phyloP scores from a whole-genome alignment of 2,113 vertebrate genomes.

The Mobula hypostoma region DNA sequence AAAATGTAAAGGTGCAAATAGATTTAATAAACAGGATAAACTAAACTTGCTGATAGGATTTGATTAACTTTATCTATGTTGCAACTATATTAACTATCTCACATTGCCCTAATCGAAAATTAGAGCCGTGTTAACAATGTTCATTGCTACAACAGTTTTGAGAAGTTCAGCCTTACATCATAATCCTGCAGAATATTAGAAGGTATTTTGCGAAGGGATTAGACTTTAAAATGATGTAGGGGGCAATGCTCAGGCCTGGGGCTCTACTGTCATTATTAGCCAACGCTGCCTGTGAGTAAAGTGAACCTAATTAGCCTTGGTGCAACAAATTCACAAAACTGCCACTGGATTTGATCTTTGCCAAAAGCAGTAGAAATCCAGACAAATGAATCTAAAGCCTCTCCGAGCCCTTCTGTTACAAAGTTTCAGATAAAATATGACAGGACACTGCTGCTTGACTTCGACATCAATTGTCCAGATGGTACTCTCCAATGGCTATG shows the following conservation, averaged over 20 bases:
- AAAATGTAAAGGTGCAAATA: background rate
- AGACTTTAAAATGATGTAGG: slow-evolving; percentile 46
- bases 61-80: background rate
- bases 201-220: background rate
- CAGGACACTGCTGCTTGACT: slow-evolving; percentile 57
- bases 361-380: slow-evolving; percentile 57
- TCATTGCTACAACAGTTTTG: background rate
- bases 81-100: background rate
- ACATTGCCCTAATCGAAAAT: background rate
- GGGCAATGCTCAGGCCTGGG: slow-evolving; percentile 46
- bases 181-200: background rate
- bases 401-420: slow-evolving; percentile 50
- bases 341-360: slow-evolving; percentile 64
- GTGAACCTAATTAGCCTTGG: slow-evolving; percentile 66
- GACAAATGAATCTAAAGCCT: slow-evolving; percentile 62
- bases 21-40: background rate
- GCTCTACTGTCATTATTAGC: slow-evolving; percentile 47
- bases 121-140: background rate
- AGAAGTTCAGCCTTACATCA: background rate
- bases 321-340: slow-evolving; percentile 62
- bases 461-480: slow-evolving; percentile 58
- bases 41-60: background rate
- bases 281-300: slow-evolving; percentile 52
- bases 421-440: slow-evolving; percentile 60
- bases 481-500: slow-evolving; percentile 59